Percentiles rank a stretch among this genome's conserved stretches.
Evolutionary conservation across 23 tunicate genomes (phyloP).

Genomic region (Botrylloides violaceus): DNA sequence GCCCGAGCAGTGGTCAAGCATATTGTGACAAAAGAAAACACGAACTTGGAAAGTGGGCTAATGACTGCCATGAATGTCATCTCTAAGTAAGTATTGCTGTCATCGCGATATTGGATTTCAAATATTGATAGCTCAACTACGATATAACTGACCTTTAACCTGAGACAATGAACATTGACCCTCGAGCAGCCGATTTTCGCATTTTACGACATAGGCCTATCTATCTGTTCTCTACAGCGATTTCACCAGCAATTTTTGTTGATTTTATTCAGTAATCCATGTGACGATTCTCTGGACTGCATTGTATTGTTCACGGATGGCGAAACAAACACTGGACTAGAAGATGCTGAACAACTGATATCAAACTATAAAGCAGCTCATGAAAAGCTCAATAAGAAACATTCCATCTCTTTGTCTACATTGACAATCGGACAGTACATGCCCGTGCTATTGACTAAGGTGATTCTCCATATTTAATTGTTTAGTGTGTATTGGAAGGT

Average conservation of each 20-base stretch:
- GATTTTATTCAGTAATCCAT: slow-evolving; percentile 1
- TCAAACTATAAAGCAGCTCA: slow-evolving; percentile 7
- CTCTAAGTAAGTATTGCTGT: slow-evolving; percentile 19
- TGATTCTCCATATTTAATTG: not conserved
- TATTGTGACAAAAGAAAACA: slow-evolving; percentile 25
- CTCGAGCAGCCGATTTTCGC: too few species aligned
- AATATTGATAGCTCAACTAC: not conserved
- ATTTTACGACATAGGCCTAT: too few species aligned
- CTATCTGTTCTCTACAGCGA: too few species aligned
- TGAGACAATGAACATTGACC: too few species aligned
- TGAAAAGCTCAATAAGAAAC: slow-evolving; percentile 10
- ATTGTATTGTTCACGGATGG: slow-evolving; percentile 71
- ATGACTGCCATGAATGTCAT: slow-evolving; percentile 28
- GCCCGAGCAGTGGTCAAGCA: slow-evolving; percentile 34
- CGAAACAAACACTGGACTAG: slow-evolving; percentile 40
- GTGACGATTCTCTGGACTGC: slow-evolving; percentile 34
- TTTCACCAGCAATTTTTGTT: not conserved
- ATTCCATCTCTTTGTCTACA: slow-evolving; percentile 42
- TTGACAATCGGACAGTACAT: slow-evolving; percentile 48
- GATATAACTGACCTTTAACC: too few species aligned
- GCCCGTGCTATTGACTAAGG: slow-evolving; percentile 34
- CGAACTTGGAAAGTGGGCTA: slow-evolving; percentile 48
- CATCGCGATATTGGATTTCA: not conserved
- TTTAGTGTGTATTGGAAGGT: too few species aligned
- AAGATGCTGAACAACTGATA: slow-evolving; percentile 31